These are phyloP conservation scores for Heliothis peltigera DNA, from an alignment of 2,888 invertebrate genomes.

Conservation along the genomic window DNA sequence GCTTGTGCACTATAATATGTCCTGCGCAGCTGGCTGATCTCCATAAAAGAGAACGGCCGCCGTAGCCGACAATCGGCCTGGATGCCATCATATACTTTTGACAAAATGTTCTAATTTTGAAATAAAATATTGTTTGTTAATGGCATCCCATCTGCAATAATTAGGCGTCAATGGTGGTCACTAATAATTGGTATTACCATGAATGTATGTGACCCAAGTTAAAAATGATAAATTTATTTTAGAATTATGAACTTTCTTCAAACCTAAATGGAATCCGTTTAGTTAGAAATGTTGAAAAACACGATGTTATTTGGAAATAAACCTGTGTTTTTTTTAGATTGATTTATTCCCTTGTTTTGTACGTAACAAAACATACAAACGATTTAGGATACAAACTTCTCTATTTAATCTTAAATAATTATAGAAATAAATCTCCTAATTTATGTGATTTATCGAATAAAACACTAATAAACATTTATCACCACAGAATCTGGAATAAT, in stretches of 20 bases:
- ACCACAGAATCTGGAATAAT: constrained; percentile 17
- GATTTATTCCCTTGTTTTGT: constrained; percentile 19
- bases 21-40: too few species aligned
- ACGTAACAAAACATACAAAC: constrained; percentile 22
- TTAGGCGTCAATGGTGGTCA: too few species aligned
- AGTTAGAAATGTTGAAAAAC: background rate
- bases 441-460: constrained; percentile 43
- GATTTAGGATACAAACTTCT: constrained; percentile 25
- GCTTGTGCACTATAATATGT: too few species aligned
- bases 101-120: too few species aligned
- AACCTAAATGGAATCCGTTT: background rate
- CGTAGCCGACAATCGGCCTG: too few species aligned
- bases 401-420: constrained; percentile 46
- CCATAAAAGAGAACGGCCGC: too few species aligned
- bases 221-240: background rate
- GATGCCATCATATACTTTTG: too few species aligned
- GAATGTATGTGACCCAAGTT: background rate
- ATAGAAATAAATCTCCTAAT: constrained; percentile 34
- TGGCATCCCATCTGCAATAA: too few species aligned
- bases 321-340: constrained; percentile 19
- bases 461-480: constrained; percentile 35
- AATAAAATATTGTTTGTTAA: too few species aligned
- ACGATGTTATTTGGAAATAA: background rate
- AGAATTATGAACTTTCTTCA: background rate
- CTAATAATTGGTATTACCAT: too few species aligned